Evolutionary conservation across 2,113 vertebrate species (phyloP), one percentile per base, ranked within the genome.

Genomic region (Spea multiplicata): DNA sequence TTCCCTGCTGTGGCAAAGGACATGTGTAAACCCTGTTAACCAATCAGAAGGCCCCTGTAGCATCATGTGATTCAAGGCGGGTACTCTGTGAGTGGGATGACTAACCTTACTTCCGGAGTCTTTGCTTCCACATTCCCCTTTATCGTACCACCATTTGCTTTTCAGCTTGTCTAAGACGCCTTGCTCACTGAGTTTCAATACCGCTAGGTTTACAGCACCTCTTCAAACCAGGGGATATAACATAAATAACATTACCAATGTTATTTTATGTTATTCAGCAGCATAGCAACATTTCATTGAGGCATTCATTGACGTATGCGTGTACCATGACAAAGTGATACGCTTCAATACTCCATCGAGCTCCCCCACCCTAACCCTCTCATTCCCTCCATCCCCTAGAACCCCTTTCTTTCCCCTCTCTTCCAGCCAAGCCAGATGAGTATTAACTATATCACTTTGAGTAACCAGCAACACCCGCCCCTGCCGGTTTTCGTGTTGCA

Each of bases 131-230:
- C 97, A 99, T 91, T 99, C 95, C 52, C 96, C 97, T 81, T 99
- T 99, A 98, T 98, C 95, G 96, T 99, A 99, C 97, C 97, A 99
- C 97, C 97, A 99, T 96, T 98, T 99, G 97, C 82, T 99, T 98
- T 98, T 99, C 95, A 99, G 97, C 96, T 99, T 99, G 97, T 98
- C 97, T 98, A 99, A 97, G 95, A 98, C 87, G 95, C 96, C 96
- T 95, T 98, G 96, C 92, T 99, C 96, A 98, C 94, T 99, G 95
- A 98, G 96, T 94, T 99, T 99, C 96, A 99, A 96, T 95, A 99
- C 96, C 93, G 97, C 97, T 96, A 99, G 96, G 94, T 99, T 99
- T 95, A 99, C 96, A 91, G 95, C 94, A 93, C 95, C 95, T 97
- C 97, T 99, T 97, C 95, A 94, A 85, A 93, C 91, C 91, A 95